Evolutionary conservation across 2,113 vertebrate species (phyloP).

Genomic region (Sylvia atricapilla): DNA sequence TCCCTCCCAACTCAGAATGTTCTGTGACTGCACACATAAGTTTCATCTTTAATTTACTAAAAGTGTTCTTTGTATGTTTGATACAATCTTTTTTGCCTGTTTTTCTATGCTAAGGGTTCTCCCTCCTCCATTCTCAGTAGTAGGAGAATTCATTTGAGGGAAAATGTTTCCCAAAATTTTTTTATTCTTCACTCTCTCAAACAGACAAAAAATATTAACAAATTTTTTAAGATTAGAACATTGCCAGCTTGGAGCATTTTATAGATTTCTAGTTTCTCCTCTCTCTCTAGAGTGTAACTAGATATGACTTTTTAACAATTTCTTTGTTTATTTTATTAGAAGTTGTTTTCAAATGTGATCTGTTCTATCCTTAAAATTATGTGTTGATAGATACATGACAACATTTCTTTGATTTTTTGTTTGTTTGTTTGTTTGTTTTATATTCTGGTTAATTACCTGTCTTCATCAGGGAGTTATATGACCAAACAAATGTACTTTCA

Average conservation of each 20-base stretch:
- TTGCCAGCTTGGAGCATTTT: not conserved
- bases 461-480: conserved; percentile 71
- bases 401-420: conserved; percentile 15
- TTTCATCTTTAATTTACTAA: not conserved
- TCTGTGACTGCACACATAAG: no score
- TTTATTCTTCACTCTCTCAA: not conserved
- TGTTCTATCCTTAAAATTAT: not conserved
- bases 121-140: not conserved
- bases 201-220: not conserved
- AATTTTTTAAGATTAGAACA: not conserved
- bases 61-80: not conserved
- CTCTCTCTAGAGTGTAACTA: not conserved
- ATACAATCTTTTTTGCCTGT: not conserved
- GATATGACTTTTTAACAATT: not conserved
- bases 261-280: not conserved
- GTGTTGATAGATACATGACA: not conserved
- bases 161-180: not conserved
- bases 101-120: not conserved
- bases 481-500: conserved; percentile 62
- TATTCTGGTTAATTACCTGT: conserved; percentile 73
- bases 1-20: not conserved
- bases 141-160: not conserved
- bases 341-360: not conserved
- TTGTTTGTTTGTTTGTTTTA: not conserved
- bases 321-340: conserved; percentile 36